phyloP scores from a whole-genome alignment of 2,888 invertebrate species.

The Limulus polyphemus region DNA sequence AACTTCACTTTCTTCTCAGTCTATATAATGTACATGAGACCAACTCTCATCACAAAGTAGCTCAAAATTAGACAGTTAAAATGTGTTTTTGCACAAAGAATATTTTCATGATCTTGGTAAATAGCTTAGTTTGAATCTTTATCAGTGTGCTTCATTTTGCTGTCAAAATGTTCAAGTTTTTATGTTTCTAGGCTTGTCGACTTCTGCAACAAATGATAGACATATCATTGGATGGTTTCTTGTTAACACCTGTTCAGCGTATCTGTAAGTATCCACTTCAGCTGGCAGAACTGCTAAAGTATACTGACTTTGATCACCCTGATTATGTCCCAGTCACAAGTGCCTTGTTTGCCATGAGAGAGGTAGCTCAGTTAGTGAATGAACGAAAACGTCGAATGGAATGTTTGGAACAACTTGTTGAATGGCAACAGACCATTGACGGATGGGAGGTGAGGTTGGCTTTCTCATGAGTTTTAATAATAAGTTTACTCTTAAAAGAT shows the following conservation, averaged over 20 bases:
- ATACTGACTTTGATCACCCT: slow-evolving; percentile 50
- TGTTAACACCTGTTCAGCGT: slow-evolving; percentile 72
- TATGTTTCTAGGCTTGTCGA: slow-evolving; percentile 50
- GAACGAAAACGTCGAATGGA: slow-evolving; percentile 66
- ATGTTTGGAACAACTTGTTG: slow-evolving; percentile 55
- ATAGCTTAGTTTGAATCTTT: no score
- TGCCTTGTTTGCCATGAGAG: slow-evolving; percentile 55
- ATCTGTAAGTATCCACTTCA: slow-evolving; percentile 82
- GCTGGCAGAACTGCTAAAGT: slow-evolving; percentile 65
- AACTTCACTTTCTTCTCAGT: no score
- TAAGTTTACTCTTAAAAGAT: no score
- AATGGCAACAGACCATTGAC: slow-evolving; percentile 57
- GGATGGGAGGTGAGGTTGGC: slow-evolving; percentile 51
- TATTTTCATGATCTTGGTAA: no score
- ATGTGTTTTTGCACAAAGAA: no score
- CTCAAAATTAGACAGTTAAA: no score
- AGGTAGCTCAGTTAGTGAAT: slow-evolving; percentile 49
- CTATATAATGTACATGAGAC: no score
- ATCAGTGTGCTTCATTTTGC: no score
- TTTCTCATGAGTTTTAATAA: no score
- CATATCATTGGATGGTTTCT: slow-evolving; percentile 69
- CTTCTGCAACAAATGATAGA: slow-evolving; percentile 63
- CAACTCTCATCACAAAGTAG: no score
- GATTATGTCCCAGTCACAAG: slow-evolving; percentile 50
- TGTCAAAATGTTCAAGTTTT: no score